A percentile compares a stretch with the other conserved stretches of the same genome.
Evolutionary conservation across 1,140 invertebrate genomes (phyloP).

Genomic region (Trichomalopsis sarcophagae): DNA sequence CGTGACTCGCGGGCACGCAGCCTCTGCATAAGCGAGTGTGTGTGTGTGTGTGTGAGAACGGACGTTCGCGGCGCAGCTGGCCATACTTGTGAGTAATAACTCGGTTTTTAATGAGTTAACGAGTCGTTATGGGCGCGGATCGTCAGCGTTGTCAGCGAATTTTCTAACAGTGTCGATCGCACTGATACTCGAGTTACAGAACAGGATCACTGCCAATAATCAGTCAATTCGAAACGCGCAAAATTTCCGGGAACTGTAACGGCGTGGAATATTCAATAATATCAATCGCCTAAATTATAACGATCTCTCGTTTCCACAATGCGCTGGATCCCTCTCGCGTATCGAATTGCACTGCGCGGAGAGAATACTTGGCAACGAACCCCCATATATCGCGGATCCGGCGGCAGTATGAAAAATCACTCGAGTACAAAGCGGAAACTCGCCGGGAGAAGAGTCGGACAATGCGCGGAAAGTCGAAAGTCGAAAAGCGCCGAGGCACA

Average conservation of each 20-base stretch:
- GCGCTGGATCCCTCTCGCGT: background rate
- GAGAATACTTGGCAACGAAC: background rate
- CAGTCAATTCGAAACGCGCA: no score
- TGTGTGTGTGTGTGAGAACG: background rate
- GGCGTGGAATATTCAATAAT: conserved; percentile 8
- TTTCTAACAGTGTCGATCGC: no score
- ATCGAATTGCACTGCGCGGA: background rate
- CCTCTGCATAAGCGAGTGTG: background rate
- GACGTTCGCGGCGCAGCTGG: no score
- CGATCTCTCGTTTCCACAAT: background rate
- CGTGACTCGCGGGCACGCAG: background rate
- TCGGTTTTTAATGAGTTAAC: background rate
- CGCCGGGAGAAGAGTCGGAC: no score
- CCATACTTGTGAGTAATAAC: background rate
- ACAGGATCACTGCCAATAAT: no score
- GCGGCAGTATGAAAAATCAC: no score
- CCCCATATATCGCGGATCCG: background rate
- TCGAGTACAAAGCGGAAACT: no score
- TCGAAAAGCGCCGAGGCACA: background rate
- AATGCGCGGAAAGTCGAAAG: no score
- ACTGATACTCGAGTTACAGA: conserved; percentile 26
- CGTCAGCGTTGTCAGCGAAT: background rate
- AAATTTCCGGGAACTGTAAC: no score
- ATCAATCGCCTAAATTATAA: conserved; percentile 21
- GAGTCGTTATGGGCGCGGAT: background rate